Base-by-base conservation (phyloP, 2,888 invertebrate genomes). In the Leucophora obtusa region DNA sequence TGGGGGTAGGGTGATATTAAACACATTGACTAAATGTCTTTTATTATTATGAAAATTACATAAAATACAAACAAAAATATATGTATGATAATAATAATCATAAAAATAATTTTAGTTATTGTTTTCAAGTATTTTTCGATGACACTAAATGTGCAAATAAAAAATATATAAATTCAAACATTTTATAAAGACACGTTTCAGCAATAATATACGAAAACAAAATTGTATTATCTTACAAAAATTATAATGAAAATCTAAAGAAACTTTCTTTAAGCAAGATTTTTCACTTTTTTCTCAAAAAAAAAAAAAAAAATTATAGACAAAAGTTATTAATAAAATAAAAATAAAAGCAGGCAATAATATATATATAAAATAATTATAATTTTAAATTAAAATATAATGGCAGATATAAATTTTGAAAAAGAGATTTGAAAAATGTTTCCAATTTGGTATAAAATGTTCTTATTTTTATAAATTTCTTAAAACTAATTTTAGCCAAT, bases 91-190 rank as follows among this genome's bases (percentile, higher is more conserved):
- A 70, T 24, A 66, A 81, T 77, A 74, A 70, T 63, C 77, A 60
- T 81, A 73, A 77, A 74, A 70, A 77, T 68, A 81, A 81, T 81
- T 72, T 81, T 58, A 62, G 69, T 77, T 73, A 70, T 81, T 81
- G 73, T 81, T 77, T 62, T 81, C 81, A 77, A 81, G 81, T 81
- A 77, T 77, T 77, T 81, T 77, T 77, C 70, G 77, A 77, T 81
- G 77, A 81, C 77, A 70, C 43, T 62, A 74, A 77, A 81, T 79
- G 69, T 70, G 73, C 79, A 68, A 78, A 78, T 78, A 78, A 77
- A 77, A 68, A 47, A 15, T 47, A n/a, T 47, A n/a, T 47, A 47
- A n/a, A n/a, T 18, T 54, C 59, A 47, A 65, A 66, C 38, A 33
- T 3, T 47, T 24, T 15, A 50, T 15, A 56, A 56, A 66, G 43